Evolutionary conservation across 2,797 vertebrate genomes (phyloP), one percentile per base, ranked within the genome.

Genomic region (Bufotes viridis): DNA sequence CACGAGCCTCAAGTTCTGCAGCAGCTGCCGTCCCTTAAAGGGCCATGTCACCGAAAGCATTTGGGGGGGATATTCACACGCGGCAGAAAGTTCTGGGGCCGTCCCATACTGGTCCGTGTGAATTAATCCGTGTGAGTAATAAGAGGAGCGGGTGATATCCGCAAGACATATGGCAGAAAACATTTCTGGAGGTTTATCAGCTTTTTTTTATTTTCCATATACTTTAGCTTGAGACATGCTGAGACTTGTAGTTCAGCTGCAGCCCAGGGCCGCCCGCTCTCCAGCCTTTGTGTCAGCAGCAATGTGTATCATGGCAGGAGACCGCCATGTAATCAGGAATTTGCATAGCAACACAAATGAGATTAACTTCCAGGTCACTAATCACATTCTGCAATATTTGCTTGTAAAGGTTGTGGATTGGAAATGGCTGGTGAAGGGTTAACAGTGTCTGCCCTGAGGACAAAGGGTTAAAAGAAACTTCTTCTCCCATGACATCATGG

Each of bases 401-500:
- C 42, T 42, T 42, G 42, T 42, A 7, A 42, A 42, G 42, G 26
- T 20, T 9, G 29, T 42, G 70, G 29, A 74, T 9, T 8, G 42
- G 17, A 22, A 74, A 29, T 7, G 34, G 70, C 29, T 8, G 70
- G 65, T 49, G 7, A 42, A 42, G 18, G 18, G 82, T 57, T 58
- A 20, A 72, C 1, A 42, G 18, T 0, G 18, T 22, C 9, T 26
- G 67, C 10, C 24, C 24, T 14, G 78, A 20, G 10, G 75, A 80
- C 72, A 85, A 74, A 82, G 69, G 69, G 82, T 76, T 81, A 85
- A 84, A n/a, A 60, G 81, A 65, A 86, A 89, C 82, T 60, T 82
- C 79, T 55, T 55, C 61, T 79, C 42, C 67, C 60, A 90, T 86
- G 82, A 83, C 89, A 84, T 90, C 87, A 87, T 87, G 18, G 42